Percentiles rank a stretch among this genome's conserved stretches.
phyloP scores from a whole-genome alignment of 1,140 invertebrate genomes.

The Mizuhopecten yessoensis region DNA sequence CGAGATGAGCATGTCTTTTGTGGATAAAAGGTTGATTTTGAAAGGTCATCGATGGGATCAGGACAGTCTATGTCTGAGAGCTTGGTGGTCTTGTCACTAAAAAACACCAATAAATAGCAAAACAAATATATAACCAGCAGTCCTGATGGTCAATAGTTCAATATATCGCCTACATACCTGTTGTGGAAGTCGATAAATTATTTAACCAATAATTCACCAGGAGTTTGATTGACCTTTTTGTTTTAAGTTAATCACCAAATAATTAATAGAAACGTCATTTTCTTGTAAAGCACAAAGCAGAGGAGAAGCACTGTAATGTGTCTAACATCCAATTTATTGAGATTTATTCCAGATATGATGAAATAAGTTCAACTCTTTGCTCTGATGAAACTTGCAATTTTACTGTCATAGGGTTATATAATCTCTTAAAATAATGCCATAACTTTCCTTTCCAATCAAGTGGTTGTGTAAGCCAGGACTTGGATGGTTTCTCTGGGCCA shows the following conservation, averaged over 20 bases:
- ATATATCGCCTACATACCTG: background rate
- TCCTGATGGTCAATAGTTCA: background rate
- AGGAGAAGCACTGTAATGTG: background rate
- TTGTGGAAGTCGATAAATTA: background rate
- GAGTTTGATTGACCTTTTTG: background rate
- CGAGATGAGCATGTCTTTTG: conserved; percentile 1
- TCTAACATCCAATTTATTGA: background rate
- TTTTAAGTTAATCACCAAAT: background rate
- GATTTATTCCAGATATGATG: background rate
- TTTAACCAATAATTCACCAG: background rate
- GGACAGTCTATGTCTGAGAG: background rate
- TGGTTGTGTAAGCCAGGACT: background rate
- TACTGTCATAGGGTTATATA: too few relatives aligned
- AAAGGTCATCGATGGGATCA: background rate
- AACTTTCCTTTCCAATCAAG: conserved; percentile 39
- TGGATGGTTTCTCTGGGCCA: background rate
- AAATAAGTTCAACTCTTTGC: background rate
- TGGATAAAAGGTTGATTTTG: conserved; percentile 27
- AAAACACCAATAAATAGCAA: background rate
- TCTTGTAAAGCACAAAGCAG: background rate
- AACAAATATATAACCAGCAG: background rate
- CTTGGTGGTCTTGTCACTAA: background rate
- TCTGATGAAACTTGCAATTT: background rate
- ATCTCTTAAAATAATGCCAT: too few relatives aligned
- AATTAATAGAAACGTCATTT: background rate